Evolutionary conservation across 2,113 vertebrate species (phyloP), one percentile per base, ranked within the genome.

Genomic region (Phrynosoma platyrhinos): DNA sequence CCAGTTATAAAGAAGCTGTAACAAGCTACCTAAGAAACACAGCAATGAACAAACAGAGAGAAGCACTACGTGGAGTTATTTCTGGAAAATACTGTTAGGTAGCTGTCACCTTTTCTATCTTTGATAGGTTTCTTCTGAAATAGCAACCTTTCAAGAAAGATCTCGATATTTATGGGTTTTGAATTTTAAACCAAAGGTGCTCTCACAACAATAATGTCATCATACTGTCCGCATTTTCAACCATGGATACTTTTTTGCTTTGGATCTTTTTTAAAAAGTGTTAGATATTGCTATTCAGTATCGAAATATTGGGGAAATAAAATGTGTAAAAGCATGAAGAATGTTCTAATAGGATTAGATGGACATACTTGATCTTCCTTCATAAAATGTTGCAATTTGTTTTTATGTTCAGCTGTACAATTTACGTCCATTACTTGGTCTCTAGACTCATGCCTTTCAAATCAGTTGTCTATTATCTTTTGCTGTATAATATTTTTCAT

Each of bases 251-350:
- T 88, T 52, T 76, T 88, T 52, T 76, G 83, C 69, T 66, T 89
- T 79, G 89, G 10, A 25, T n/a, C 86, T 89, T 84, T 82, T 77
- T 42, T 78, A 21, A 42, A 27, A 42, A 85, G 64, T 92, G 91
- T 94, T 93, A 68, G 53, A 13, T 42, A n/a, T 84, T 87, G 55
- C 42, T 42, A 53, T 52, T 64, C 12, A 68, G n/a, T 90, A 87
- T 84, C 36, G 62, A 69, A 30, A 82, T 40, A 90, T 75, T 93
- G 92, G 74, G 71, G 90, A 75, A 91, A 83, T 91, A 91, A 71
- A 91, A 84, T 92, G 90, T 95, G 21, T 90, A 93, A 90, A 92
- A 93, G 92, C 92, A 94, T 92, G 94, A 86, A 20, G 1, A 94
- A 87, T 91, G 93, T 83, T 91, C 85, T 90, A 81, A 90, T 90